These are phyloP conservation scores for Carettochelys insculpta DNA, from an alignment of 2,113 vertebrate species.

Conservation along the genomic window DNA sequence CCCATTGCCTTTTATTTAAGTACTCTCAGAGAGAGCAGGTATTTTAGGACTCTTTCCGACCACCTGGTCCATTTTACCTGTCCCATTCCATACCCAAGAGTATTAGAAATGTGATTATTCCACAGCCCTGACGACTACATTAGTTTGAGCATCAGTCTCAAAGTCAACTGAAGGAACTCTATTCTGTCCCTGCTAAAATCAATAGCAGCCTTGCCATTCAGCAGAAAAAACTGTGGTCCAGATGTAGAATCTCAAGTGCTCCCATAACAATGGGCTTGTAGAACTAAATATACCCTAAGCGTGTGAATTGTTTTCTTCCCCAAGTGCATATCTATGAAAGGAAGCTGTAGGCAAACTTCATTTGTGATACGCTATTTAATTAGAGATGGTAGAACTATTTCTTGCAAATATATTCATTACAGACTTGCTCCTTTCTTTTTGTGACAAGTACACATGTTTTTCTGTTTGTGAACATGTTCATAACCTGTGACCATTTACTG, in stretches of 20 bases:
- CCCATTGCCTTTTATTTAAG: not conserved
- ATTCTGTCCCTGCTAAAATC: not conserved
- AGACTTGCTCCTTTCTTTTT: not conserved
- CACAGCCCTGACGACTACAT: not conserved
- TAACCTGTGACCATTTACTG: not conserved
- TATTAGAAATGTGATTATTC: not conserved
- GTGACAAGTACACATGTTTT: not conserved
- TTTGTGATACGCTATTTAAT: not conserved
- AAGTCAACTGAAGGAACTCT: not conserved
- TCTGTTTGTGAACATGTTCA: accelerated
- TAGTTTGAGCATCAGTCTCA: not conserved
- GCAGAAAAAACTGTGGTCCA: not conserved
- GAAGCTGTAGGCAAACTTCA: not conserved
- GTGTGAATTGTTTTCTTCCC: not conserved
- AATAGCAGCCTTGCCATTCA: not conserved
- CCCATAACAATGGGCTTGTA: not conserved
- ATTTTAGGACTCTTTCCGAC: not conserved
- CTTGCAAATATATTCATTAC: not conserved
- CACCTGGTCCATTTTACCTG: not conserved
- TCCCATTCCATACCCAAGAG: not conserved
- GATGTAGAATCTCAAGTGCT: not conserved
- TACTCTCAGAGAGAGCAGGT: not conserved
- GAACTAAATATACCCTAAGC: not conserved
- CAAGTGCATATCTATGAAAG: not conserved
- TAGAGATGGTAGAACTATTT: not conserved